Evolutionary conservation across 2,797 vertebrate genomes (phyloP).

Genomic region (Emydoidea blandingii): DNA sequence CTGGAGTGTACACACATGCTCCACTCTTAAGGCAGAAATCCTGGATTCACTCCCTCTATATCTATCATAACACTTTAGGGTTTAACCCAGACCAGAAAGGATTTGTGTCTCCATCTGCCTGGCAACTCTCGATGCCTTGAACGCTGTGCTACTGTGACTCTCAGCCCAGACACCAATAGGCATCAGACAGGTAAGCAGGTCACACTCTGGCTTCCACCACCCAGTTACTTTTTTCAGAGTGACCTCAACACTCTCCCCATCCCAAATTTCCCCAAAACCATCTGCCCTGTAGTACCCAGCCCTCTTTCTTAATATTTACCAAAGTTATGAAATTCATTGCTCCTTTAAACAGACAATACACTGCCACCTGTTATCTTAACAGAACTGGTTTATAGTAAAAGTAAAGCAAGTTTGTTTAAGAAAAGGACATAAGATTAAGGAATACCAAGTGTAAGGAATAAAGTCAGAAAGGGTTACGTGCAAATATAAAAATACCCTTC

Average conservation of each 20-base stretch:
- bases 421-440: not conserved
- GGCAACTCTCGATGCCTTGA: not conserved
- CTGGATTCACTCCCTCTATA: not conserved
- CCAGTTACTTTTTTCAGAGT: not conserved
- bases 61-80: not conserved
- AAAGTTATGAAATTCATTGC: not conserved
- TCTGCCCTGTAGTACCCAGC: not conserved
- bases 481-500: not conserved
- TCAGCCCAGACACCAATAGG: not conserved
- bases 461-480: not conserved
- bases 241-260: not conserved
- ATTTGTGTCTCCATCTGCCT: not conserved
- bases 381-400: not conserved
- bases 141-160: not conserved
- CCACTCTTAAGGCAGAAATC: not conserved
- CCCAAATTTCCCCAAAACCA: not conserved
- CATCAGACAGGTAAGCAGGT: not conserved
- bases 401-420: not conserved
- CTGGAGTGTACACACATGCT: not conserved
- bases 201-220: not conserved
- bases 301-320: not conserved
- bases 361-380: not conserved
- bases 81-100: not conserved
- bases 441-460: not conserved
- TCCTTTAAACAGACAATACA: not conserved